These are phyloP conservation scores for Lucinisca nassula DNA, from an alignment of 2,888 invertebrate species.

Conservation along the genomic window DNA sequence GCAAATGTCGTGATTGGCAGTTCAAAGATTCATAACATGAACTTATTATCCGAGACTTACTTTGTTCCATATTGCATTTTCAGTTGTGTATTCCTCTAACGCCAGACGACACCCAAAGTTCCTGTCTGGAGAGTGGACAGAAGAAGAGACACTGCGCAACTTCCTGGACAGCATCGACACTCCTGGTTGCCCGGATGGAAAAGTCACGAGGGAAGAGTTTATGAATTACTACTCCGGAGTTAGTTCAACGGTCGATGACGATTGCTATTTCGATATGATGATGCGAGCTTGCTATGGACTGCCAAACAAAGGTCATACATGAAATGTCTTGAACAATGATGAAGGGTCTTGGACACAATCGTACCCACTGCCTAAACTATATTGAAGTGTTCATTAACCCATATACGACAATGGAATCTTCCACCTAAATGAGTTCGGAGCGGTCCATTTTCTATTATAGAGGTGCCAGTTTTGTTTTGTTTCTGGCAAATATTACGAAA, in stretches of 20 bases:
- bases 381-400: too few relatives aligned
- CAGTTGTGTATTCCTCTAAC: slow-evolving; percentile 84
- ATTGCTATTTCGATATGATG: slow-evolving; percentile 84
- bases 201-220: slow-evolving; percentile 84
- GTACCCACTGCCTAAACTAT: too few relatives aligned
- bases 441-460: too few relatives aligned
- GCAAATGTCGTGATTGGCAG: too few relatives aligned
- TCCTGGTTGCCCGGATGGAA: slow-evolving; percentile 84
- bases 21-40: too few relatives aligned
- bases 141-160: slow-evolving; percentile 81
- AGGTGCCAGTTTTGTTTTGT: too few relatives aligned
- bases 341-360: too few relatives aligned
- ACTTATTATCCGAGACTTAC: too few relatives aligned
- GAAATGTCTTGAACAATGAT: too few relatives aligned
- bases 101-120: slow-evolving; percentile 83
- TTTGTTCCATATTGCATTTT: not conserved
- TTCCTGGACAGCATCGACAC: slow-evolving; percentile 85
- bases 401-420: too few relatives aligned
- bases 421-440: too few relatives aligned
- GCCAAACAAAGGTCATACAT: slow-evolving; percentile 62
- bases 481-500: too few relatives aligned
- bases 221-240: slow-evolving; percentile 85
- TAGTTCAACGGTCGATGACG: slow-evolving; percentile 83
- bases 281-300: slow-evolving; percentile 83
- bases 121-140: slow-evolving; percentile 84